Evolutionary conservation across 2,888 invertebrate species (phyloP), one percentile per base, ranked within the genome.

Genomic region (Argyresthia albistria): DNA sequence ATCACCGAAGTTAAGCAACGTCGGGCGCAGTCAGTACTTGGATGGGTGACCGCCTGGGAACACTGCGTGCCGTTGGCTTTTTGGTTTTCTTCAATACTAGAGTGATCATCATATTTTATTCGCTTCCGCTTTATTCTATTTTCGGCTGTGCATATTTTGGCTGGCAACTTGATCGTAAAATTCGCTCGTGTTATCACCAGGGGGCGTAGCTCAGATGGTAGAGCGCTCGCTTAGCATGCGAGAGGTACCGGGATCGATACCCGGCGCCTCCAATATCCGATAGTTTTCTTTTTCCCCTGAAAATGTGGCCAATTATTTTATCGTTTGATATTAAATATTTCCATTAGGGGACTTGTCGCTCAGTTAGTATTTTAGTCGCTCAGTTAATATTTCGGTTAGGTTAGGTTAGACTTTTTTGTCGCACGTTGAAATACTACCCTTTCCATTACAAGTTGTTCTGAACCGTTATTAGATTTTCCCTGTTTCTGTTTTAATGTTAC

Each of bases 181-280:
- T 48, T 48, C 48, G 15, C 4, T 12, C 10, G 9, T 14, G 1
- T 14, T 1, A 4, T 15, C 48, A 48, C 15, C 36, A 25, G 51
- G 86, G 83, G 87, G 82, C 83, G 88, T 86, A 86, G 86, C 84
- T 86, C 87, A 88, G 87, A 87, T 84, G 87, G 86, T 86, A 86
- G 86, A 86, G 86, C 86, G 86, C 86, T 86, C 86, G 84, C 87
- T 87, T 84, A 87, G 84, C 86, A 86, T 86, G 87, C 74, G 84
- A 84, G 86, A 84, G 80, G 82, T 83, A 84, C 84, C 80, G 86
- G 84, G 82, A 86, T 84, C 86, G 84, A 84, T 86, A 82, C 80
- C 84, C 83, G 82, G 83, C 83, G 84, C 86, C 86, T 86, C 86
- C 86, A 88, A 67, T 8, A 15, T 8, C 35, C n/a, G 36, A 43